phyloP scores from a whole-genome alignment of 1,140 invertebrate species.

The Himalopsyche phryganea region DNA sequence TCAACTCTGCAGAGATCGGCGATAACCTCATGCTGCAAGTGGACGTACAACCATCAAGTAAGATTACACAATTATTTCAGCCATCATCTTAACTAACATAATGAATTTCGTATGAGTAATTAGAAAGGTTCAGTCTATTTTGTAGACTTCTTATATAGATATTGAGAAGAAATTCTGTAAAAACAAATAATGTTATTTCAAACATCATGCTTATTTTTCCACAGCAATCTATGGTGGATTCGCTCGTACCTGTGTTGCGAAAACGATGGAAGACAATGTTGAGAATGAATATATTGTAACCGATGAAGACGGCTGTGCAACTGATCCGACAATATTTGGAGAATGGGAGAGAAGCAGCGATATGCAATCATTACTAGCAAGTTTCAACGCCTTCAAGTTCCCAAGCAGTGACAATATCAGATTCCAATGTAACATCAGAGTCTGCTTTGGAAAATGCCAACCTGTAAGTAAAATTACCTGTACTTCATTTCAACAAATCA shows the following conservation, averaged over 20 bases:
- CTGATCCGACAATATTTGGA: constrained; percentile 87
- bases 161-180: too few relatives aligned
- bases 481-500: too few relatives aligned
- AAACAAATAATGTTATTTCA: too few relatives aligned
- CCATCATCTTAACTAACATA: too few relatives aligned
- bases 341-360: constrained; percentile 88
- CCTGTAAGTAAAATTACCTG: constrained; percentile 78
- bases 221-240: constrained; percentile 91
- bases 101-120: too few relatives aligned
- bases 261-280: constrained; percentile 83
- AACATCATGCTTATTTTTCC: neutral
- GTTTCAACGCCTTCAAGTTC: constrained; percentile 95
- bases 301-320: constrained; percentile 90
- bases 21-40: constrained; percentile 88
- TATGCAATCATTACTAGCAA: constrained; percentile 75
- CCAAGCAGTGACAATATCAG: constrained; percentile 90
- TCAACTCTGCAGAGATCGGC: constrained; percentile 88
- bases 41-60: constrained; percentile 86
- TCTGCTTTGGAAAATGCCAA: constrained; percentile 93
- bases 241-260: constrained; percentile 87
- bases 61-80: too few relatives aligned
- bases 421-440: constrained; percentile 94
- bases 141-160: too few relatives aligned
- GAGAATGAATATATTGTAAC: constrained; percentile 92
- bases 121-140: too few relatives aligned